Evolutionary conservation across 2,113 vertebrate genomes (phyloP).

Genomic region (cattle (Bos taurus)): ARS-UCD2.0 NC_037336.1:26849501-26850000

Average conservation of each 20-base stretch:
- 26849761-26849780: not conserved
- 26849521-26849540: not conserved
- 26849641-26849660: not conserved
- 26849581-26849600: conserved; percentile 21
- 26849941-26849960: not conserved
- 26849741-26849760: not conserved
- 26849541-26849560: not conserved
- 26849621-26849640: not conserved
- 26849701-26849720: not conserved
- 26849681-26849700: conserved; percentile 4
- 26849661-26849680: not conserved
- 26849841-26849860: not conserved
- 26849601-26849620: not conserved
- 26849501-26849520: not conserved
- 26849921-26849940: not conserved
- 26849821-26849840: not conserved
- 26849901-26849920: not conserved
- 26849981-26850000: not conserved
- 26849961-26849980: not conserved
- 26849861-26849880: not conserved
- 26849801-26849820: not conserved
- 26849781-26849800: not conserved
- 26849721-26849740: not conserved
- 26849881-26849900: not conserved
- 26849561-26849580: not conserved